Percentiles rank a stretch among this genome's conserved stretches.
phyloP scores from a whole-genome alignment of 2,797 vertebrate species.

The Sarcoramphus papa region DNA sequence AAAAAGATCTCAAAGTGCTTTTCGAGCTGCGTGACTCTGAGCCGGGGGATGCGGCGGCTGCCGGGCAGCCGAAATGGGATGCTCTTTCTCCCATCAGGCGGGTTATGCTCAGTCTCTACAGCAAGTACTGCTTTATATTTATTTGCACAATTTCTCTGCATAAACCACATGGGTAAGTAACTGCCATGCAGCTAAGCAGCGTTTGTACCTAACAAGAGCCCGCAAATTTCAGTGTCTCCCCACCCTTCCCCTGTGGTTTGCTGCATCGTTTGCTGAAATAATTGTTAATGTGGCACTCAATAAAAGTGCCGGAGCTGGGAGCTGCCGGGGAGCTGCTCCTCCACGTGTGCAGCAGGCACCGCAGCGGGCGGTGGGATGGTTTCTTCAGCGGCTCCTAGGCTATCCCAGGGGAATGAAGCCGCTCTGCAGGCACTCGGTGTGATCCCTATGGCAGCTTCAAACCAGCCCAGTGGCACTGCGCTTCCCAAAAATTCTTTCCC shows the following conservation, averaged over 20 bases:
- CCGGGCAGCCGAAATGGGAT: fast-evolving
- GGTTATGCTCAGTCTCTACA: not conserved
- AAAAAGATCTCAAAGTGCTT: not conserved
- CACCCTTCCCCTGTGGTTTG: not conserved
- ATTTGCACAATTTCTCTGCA: not conserved
- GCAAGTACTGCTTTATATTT: not conserved
- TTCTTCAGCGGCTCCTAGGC: not conserved
- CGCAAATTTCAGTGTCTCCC: not conserved
- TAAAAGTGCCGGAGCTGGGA: not conserved
- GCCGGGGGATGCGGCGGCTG: not conserved
- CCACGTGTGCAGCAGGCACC: fast-evolving
- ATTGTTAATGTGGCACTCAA: not conserved
- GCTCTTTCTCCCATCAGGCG: not conserved
- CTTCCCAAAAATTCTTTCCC: not conserved
- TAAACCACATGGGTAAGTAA: not conserved
- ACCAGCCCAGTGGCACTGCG: not conserved
- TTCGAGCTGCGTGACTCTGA: not conserved
- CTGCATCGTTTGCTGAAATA: not conserved
- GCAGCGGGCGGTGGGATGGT: not conserved
- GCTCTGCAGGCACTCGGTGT: fast-evolving
- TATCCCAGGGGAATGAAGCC: not conserved
- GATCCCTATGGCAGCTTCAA: not conserved
- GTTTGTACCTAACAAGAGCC: not conserved
- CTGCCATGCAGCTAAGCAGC: not conserved
- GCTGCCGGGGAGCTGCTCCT: not conserved